Evolutionary conservation across 2,888 invertebrate genomes (phyloP).

Genomic region (Cabera pusaria): DNA sequence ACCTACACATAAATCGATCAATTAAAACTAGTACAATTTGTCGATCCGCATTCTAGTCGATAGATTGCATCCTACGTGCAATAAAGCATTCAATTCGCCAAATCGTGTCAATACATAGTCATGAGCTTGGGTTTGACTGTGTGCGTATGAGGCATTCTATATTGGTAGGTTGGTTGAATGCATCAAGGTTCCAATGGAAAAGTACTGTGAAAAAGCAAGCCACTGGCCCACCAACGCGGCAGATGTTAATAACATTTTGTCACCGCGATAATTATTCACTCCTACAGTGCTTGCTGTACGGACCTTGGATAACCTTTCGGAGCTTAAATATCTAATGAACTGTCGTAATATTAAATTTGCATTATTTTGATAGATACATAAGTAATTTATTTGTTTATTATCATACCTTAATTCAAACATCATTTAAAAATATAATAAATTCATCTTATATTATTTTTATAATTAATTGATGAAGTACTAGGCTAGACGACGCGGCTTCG

Average conservation of each 20-base stretch:
- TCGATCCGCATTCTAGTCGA: slow-evolving; percentile 21
- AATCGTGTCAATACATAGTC: slow-evolving; percentile 27
- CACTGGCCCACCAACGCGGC: slow-evolving; percentile 34
- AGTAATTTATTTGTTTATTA: no score
- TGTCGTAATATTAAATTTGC: no score
- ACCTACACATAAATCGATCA: slow-evolving; percentile 6
- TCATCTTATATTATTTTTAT: no score
- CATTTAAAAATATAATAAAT: no score
- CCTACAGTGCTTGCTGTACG: no score
- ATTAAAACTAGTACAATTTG: slow-evolving; percentile 11
- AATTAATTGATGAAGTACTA: no score
- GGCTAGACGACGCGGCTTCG: no score
- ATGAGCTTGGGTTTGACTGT: slow-evolving; percentile 20
- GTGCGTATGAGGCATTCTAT: slow-evolving; percentile 43
- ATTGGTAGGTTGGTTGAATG: slow-evolving; percentile 41
- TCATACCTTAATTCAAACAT: no score
- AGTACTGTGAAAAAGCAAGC: slow-evolving; percentile 63
- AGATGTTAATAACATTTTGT: slow-evolving; percentile 53
- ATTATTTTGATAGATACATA: no score
- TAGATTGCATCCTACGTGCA: slow-evolving; percentile 25
- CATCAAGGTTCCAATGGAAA: slow-evolving; percentile 61
- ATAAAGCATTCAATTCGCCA: slow-evolving; percentile 23
- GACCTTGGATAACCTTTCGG: no score
- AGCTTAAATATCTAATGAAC: no score
- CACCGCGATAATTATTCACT: not conserved